These are phyloP conservation scores for Pachliopta kotzebuea DNA, from an alignment of 2,888 invertebrate species.

Conservation along the genomic window DNA sequence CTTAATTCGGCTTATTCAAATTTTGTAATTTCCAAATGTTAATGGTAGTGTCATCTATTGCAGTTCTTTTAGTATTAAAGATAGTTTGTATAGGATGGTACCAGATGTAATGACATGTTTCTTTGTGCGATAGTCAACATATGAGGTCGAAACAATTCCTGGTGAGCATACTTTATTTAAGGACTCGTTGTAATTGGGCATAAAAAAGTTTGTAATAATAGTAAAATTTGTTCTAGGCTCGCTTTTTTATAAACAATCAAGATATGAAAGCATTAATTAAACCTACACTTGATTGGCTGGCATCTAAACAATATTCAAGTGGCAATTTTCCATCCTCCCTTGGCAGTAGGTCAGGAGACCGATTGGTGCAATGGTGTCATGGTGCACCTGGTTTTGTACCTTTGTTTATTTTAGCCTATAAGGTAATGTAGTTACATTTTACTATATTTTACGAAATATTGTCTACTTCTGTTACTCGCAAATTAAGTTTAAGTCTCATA, in stretches of 20 bases:
- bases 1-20: too few species aligned
- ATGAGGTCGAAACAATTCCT: too few species aligned
- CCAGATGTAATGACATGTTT: too few species aligned
- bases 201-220: not conserved
- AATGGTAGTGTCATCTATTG: too few species aligned
- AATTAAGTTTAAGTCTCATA: not conserved
- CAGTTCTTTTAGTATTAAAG: too few species aligned
- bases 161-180: too few species aligned
- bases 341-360: constrained; percentile 83
- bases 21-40: too few species aligned
- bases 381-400: constrained; percentile 94
- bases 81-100: too few species aligned
- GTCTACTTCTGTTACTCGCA: not conserved
- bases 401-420: constrained; percentile 83
- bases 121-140: too few species aligned
- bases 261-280: constrained; percentile 81
- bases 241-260: constrained; percentile 73
- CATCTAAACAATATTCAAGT: constrained; percentile 77
- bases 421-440: constrained; percentile 45
- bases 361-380: constrained; percentile 95
- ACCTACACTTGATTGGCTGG: constrained; percentile 84
- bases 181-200: too few species aligned
- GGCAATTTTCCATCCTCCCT: constrained; percentile 90
- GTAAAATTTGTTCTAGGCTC: constrained; percentile 63
- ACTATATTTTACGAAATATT: not conserved